phyloP scores from a whole-genome alignment of 2,113 vertebrate genomes.

The Sisor rabdophorus region DNA sequence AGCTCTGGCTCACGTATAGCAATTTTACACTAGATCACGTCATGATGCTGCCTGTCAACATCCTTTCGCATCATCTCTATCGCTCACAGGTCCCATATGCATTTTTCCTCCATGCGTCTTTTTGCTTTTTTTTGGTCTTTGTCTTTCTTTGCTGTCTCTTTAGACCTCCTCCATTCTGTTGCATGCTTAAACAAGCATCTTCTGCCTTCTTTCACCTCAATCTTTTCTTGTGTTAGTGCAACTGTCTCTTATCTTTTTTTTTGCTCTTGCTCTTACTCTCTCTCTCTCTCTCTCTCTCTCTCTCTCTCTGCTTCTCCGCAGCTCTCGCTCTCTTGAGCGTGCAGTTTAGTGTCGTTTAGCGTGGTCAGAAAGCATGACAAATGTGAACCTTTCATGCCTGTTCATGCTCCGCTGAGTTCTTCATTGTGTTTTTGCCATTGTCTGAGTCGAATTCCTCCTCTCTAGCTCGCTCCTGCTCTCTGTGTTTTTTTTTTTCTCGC shows the following conservation, averaged over 20 bases:
- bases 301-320: slow-evolving; percentile 44
- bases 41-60: slow-evolving; percentile 57
- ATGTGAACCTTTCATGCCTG: slow-evolving; percentile 73
- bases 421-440: slow-evolving; percentile 72
- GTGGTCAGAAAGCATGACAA: slow-evolving; percentile 74
- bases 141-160: background rate
- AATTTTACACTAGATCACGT: slow-evolving; percentile 67
- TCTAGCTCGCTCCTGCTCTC: background rate
- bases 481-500: slow-evolving; percentile 6
- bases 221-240: slow-evolving; percentile 18
- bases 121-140: slow-evolving; percentile 12
- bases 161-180: background rate
- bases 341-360: slow-evolving; percentile 72
- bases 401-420: slow-evolving; percentile 65
- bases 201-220: slow-evolving; percentile 4
- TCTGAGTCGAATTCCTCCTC: slow-evolving; percentile 67
- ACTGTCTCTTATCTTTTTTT: slow-evolving; percentile 30
- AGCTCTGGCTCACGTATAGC: slow-evolving; percentile 60
- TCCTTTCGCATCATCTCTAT: background rate
- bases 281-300: slow-evolving; percentile 11
- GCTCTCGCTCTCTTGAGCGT: slow-evolving; percentile 65
- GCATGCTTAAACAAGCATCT: slow-evolving; percentile 33
- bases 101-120: slow-evolving; percentile 25
- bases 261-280: slow-evolving; percentile 17
- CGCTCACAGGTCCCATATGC: background rate